Conservation (phyloP, 23 tunicate species). For the Trididemnum miniatum region DNA sequence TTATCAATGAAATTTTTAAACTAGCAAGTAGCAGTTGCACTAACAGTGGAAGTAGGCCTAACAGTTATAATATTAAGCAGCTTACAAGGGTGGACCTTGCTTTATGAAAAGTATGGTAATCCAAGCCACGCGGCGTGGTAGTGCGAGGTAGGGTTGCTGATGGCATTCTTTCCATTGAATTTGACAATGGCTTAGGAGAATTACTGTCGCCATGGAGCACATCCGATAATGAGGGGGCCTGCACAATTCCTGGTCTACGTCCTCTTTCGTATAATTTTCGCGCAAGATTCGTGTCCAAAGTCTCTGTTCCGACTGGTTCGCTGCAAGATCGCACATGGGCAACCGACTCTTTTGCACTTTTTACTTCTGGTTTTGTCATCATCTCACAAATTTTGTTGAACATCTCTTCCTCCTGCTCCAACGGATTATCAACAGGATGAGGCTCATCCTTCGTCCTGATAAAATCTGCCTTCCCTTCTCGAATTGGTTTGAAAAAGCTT, state of each 20-base stretch:
- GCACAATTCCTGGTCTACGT: slow-evolving; percentile 64
- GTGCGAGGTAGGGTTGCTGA: slow-evolving; percentile 61
- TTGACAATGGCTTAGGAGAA: slow-evolving; percentile 15
- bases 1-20: too few relatives aligned
- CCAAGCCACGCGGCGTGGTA: slow-evolving; percentile 34
- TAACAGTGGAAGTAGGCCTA: too few relatives aligned
- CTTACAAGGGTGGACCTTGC: background rate
- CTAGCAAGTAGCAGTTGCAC: too few relatives aligned
- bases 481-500: background rate
- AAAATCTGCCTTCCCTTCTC: background rate
- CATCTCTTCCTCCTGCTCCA: slow-evolving; percentile 69
- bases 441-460: background rate
- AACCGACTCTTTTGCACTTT: background rate
- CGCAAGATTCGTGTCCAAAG: background rate
- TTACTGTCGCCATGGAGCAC: background rate
- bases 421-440: background rate
- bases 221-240: slow-evolving; percentile 61
- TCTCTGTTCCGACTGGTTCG: slow-evolving; percentile 12
- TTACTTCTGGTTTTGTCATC: slow-evolving; percentile 29
- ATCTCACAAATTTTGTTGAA: slow-evolving; percentile 54
- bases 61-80: too few relatives aligned
- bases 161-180: slow-evolving; percentile 31
- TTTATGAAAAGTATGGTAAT: background rate
- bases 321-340: slow-evolving; percentile 52
- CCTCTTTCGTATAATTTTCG: background rate